phyloP scores from a whole-genome alignment of 2,797 vertebrate species.

The Trichosurus vulpecula region DNA sequence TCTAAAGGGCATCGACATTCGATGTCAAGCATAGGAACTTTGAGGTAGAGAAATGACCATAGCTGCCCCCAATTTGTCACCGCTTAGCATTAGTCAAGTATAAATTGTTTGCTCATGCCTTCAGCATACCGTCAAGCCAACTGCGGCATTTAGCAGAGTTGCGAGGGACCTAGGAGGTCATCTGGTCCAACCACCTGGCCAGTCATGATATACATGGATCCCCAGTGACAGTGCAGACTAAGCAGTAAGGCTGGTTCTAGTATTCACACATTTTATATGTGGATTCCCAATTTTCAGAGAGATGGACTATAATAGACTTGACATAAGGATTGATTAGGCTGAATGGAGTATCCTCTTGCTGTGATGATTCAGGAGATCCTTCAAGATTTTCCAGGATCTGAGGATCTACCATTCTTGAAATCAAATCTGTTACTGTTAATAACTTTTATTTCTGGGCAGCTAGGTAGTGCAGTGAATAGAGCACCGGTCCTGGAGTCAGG shows the following conservation, averaged over 20 bases:
- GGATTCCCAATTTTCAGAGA: not conserved
- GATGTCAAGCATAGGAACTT: not conserved
- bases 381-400: not conserved
- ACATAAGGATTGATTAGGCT: not conserved
- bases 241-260: not conserved
- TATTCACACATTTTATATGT: not conserved
- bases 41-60: not conserved
- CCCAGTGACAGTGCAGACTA: not conserved
- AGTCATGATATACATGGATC: not conserved
- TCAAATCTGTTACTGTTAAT: not conserved
- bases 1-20: not conserved
- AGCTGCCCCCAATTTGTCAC: not conserved
- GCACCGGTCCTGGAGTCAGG: too few relatives aligned
- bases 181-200: not conserved
- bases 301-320: not conserved
- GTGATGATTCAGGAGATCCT: not conserved
- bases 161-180: not conserved
- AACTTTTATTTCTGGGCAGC: too few relatives aligned
- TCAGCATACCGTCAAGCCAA: not conserved
- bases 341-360: not conserved
- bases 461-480: too few relatives aligned
- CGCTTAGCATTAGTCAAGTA: not conserved
- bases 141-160: not conserved
- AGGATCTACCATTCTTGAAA: not conserved
- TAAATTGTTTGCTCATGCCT: not conserved